Evolutionary conservation across 2,797 vertebrate species (phyloP), one percentile per base, ranked within the genome.

Genomic region (Manis javanica): DNA sequence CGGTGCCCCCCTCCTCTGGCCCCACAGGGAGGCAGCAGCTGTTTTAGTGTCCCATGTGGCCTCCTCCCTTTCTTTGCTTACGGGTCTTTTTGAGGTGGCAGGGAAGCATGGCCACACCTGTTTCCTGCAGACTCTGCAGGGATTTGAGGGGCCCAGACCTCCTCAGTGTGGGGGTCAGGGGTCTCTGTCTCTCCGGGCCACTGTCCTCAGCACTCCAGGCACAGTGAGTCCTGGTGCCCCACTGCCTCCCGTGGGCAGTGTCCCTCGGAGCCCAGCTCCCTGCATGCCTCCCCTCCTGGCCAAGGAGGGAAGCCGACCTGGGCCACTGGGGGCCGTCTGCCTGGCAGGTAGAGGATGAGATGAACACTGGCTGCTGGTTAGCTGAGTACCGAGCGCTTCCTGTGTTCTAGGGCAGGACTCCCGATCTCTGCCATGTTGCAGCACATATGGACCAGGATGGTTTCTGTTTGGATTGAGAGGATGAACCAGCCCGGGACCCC

Each of bases 31-130:
- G 26, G 15, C 2, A 34, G 23, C 4, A 8, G 6, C 39, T 1
- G 0, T 2, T 2, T 46, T 7, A 3, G 6, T 1, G 10, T 29
- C 37, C 46, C 0, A 0, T 6, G 3, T 23, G 7, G 9, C 18
- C 55, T 26, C 16, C 19, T 5, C 5, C 34, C 37, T 21, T 51
- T 46, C 49, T 46, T 61, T n/a, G 15, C 14, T 55, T 53, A n/a
- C 7, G 5, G 39, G 21, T 51, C 26, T 74, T 26, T 51, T 5
- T 18, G 10, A 59, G 75, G 26, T 57, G 42, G 24, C 46, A 10
- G 14, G 57, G 3, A 10, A 81, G 2, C 31, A 24, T 55, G 9
- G 7, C 49, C 7, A 0, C 3, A 2, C 46, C 13, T 5, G 31
- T 8, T 31, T 13, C 31, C 9, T 12, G 72, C 7, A 12, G 18